phyloP scores from a whole-genome alignment of 2,113 vertebrate genomes.

The Brachyistius frenatus region DNA sequence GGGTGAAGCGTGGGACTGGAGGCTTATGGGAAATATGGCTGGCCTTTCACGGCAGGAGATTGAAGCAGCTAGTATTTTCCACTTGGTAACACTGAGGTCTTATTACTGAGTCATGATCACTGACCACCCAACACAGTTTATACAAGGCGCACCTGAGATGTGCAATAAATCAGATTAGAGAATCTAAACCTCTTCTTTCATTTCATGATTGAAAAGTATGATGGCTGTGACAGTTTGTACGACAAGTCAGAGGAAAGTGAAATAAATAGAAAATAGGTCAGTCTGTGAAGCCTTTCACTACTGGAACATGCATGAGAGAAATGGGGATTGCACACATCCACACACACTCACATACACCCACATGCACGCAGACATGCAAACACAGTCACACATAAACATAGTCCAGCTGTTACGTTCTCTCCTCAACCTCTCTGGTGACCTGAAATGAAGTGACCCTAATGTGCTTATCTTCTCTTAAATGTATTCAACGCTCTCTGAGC shows the following conservation, averaged over 20 bases:
- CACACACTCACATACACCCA: constrained; percentile 10
- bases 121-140: background rate
- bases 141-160: background rate
- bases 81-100: constrained; percentile 12
- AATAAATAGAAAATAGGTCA: constrained; percentile 71
- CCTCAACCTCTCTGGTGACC: constrained; percentile 34
- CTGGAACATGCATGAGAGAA: constrained; percentile 40
- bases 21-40: constrained; percentile 40
- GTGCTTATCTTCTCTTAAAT: constrained; percentile 27
- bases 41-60: constrained; percentile 9
- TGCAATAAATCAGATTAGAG: no score
- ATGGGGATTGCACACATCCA: constrained; percentile 22
- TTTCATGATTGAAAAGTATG: background rate
- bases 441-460: constrained; percentile 31
- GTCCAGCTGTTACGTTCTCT: constrained; percentile 53
- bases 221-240: constrained; percentile 28
- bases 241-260: constrained; percentile 33
- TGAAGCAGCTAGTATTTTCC: background rate
- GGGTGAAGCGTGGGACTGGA: constrained; percentile 10
- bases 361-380: background rate
- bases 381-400: constrained; percentile 16
- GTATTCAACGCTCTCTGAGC: constrained; percentile 4
- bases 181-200: background rate
- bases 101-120: constrained; percentile 13
- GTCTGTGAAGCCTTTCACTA: constrained; percentile 42